phyloP scores from a whole-genome alignment of 2,797 vertebrate genomes.

The Sparus aurata region DNA sequence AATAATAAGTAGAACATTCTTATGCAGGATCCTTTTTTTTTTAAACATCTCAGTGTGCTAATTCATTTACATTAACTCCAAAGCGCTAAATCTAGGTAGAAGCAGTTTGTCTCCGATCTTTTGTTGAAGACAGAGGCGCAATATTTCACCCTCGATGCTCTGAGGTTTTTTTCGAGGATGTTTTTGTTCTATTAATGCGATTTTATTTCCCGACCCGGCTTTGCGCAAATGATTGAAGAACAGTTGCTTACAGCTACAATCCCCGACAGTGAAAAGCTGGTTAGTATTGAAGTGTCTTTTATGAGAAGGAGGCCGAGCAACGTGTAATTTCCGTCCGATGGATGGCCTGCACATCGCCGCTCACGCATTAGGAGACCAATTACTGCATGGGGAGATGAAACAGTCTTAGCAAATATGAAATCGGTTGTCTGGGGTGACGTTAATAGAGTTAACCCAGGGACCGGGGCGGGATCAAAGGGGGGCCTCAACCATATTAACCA shows the following conservation, averaged over 20 bases:
- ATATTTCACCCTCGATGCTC: conserved; percentile 35
- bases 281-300: conserved; percentile 89
- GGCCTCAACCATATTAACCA: conserved; percentile 83
- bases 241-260: conserved; percentile 83
- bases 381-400: conserved; percentile 80
- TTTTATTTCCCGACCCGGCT: conserved; percentile 58
- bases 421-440: conserved; percentile 77
- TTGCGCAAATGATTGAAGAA: conserved; percentile 67
- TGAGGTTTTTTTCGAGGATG: conserved; percentile 44
- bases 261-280: conserved; percentile 76
- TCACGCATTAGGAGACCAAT: conserved; percentile 82
- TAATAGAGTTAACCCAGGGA: conserved; percentile 87
- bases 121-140: conserved; percentile 1
- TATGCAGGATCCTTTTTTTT: not conserved
- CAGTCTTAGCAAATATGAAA: conserved; percentile 85
- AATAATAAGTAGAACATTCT: not conserved
- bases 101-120: conserved; percentile 31
- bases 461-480: conserved; percentile 70
- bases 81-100: conserved; percentile 6
- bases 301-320: conserved; percentile 78
- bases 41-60: not conserved
- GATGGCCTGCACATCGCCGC: conserved; percentile 80
- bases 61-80: conserved; percentile 10
- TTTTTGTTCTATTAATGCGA: conserved; percentile 66
- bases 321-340: conserved; percentile 82